A percentile compares a stretch with the other conserved stretches of the same genome.
phyloP scores from a whole-genome alignment of 2,113 vertebrate genomes.

The Eudyptes chrysolophus region DNA sequence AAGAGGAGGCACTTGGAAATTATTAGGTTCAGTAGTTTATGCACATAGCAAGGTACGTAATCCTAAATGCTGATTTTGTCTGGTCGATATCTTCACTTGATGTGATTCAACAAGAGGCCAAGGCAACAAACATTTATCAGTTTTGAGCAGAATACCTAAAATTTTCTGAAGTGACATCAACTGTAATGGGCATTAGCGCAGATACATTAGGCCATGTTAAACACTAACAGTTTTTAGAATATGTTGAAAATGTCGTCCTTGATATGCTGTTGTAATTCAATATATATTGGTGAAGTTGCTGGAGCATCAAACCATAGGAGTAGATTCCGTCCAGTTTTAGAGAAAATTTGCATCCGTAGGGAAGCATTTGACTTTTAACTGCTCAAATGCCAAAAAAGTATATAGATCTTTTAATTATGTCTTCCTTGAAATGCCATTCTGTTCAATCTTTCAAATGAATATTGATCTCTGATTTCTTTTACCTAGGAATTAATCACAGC shows the following conservation, averaged over 20 bases:
- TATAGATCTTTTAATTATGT: background rate
- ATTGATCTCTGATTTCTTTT: conserved; percentile 52
- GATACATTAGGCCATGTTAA: background rate
- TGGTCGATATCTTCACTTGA: background rate
- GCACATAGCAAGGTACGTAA: conserved; percentile 93
- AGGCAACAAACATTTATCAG: background rate
- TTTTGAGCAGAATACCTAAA: background rate
- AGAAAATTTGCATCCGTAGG: background rate
- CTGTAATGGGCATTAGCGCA: background rate
- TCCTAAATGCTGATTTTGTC: background rate
- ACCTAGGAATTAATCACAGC: conserved; percentile 95
- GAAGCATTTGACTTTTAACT: background rate
- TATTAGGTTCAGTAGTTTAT: conserved; percentile 96
- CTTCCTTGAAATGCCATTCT: background rate
- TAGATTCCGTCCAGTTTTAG: background rate
- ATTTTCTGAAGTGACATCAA: background rate
- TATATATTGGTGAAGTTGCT: background rate
- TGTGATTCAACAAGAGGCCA: background rate
- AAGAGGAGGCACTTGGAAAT: conserved; percentile 96
- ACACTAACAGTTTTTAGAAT: background rate
- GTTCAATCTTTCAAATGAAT: background rate
- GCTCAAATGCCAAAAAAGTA: background rate
- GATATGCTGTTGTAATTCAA: background rate
- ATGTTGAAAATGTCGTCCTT: background rate
- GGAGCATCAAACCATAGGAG: background rate